phyloP scores from a whole-genome alignment of 1,140 invertebrate genomes.

The Charaxes varanes region DNA sequence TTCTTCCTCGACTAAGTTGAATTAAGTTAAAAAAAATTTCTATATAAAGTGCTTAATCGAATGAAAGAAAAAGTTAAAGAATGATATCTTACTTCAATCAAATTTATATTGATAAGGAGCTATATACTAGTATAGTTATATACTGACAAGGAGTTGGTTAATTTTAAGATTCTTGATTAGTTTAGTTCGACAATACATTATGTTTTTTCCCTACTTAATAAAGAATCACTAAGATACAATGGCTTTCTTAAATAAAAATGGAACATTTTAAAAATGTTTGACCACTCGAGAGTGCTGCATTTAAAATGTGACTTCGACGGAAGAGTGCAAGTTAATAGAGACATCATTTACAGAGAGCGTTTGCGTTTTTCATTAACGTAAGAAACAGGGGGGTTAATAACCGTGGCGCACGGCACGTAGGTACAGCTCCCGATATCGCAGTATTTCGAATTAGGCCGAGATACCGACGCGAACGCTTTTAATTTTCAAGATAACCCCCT shows the following conservation, averaged over 20 bases:
- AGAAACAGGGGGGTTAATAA: conserved; percentile 48
- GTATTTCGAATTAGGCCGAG: conserved; percentile 56
- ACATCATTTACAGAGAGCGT: conserved; percentile 47
- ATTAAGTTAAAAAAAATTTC: too few species aligned
- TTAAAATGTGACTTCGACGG: conserved; percentile 7
- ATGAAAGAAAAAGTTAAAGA: too few species aligned
- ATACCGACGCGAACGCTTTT: conserved; percentile 53
- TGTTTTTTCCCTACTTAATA: too few species aligned
- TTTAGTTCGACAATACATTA: too few species aligned
- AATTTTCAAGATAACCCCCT: conserved; percentile 63
- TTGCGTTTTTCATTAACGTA: conserved; percentile 61
- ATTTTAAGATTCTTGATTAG: too few species aligned
- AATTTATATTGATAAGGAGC: too few species aligned
- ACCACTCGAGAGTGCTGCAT: background rate
- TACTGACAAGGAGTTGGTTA: too few species aligned
- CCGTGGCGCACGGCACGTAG: conserved; percentile 33
- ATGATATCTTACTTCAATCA: too few species aligned
- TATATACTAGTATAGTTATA: too few species aligned
- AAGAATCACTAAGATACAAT: background rate
- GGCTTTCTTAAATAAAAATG: background rate
- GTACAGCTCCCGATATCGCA: conserved; percentile 32
- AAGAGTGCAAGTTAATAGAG: conserved; percentile 43
- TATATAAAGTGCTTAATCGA: too few species aligned
- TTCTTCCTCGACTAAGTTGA: too few species aligned
- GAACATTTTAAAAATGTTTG: conserved; percentile 10